Evolutionary conservation across 2,797 vertebrate species (phyloP).

Genomic region (Periparus ater): DNA sequence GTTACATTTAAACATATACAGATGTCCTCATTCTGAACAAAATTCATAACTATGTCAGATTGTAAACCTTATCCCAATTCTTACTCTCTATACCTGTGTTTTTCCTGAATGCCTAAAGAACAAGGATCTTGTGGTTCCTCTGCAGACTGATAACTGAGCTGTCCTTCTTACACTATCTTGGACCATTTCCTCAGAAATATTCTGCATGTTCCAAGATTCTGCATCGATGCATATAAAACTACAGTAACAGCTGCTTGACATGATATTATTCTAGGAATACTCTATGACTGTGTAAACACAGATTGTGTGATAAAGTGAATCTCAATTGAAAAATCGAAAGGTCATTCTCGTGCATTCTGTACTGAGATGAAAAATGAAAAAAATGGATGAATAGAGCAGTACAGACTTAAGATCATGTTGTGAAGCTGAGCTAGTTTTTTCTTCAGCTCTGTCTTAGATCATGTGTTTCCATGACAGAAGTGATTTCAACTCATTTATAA

Average conservation of each 20-base stretch:
- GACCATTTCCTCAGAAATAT: background rate
- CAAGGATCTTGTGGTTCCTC: background rate
- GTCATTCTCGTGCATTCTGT: background rate
- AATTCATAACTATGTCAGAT: background rate
- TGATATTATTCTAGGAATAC: background rate
- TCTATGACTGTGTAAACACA: background rate
- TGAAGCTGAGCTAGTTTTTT: background rate
- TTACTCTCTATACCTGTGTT: background rate
- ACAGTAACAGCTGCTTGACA: background rate
- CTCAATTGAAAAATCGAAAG: background rate
- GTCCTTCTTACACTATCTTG: background rate
- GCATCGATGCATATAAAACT: background rate
- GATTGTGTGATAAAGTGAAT: background rate
- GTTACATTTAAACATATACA: background rate
- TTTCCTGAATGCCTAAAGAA: background rate
- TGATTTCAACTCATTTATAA: background rate
- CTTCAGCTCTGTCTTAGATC: background rate
- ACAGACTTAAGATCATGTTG: background rate
- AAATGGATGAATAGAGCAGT: background rate
- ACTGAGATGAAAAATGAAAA: background rate
- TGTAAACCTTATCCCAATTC: background rate
- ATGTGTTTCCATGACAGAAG: background rate
- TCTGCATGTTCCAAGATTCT: background rate
- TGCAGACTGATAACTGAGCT: background rate
- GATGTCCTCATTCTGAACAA: background rate